Conservation (phyloP, 2,113 vertebrate species). For the Anas platyrhynchos region DNA sequence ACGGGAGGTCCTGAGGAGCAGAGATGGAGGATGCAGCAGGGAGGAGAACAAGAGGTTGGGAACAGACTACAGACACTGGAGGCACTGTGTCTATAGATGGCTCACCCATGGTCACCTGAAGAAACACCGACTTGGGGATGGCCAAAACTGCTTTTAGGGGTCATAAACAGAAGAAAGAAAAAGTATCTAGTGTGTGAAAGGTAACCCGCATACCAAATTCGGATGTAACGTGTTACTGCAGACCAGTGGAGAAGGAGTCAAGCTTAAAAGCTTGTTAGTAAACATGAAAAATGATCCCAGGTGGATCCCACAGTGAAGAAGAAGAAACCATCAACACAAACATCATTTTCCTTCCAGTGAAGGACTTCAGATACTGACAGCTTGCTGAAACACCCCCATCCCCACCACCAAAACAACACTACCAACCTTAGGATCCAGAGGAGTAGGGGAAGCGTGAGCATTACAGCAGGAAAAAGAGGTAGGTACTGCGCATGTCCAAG, state of each 20-base stretch:
- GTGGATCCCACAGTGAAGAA: neutral
- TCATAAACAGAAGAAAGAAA: neutral
- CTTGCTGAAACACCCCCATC: neutral
- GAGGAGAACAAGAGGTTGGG: neutral
- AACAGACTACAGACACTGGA: neutral
- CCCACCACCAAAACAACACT: neutral
- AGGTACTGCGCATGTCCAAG: neutral
- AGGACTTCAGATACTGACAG: neutral
- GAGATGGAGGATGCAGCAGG: neutral
- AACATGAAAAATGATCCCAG: neutral
- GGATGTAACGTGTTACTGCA: fast-evolving
- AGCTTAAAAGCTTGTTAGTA: neutral
- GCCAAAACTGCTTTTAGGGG: neutral
- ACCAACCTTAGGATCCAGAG: neutral
- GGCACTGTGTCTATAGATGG: neutral
- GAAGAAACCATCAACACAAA: neutral
- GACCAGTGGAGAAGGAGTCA: fast-evolving
- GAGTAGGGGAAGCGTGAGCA: neutral
- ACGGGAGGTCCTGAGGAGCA: neutral
- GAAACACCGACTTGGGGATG: neutral
- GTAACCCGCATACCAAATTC: neutral
- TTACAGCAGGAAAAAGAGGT: neutral
- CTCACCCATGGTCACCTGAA: neutral
- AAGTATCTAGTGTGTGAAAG: neutral
- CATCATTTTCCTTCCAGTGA: neutral